Conservation (phyloP, 2,888 invertebrate genomes). For the Cybosia mesomella region DNA sequence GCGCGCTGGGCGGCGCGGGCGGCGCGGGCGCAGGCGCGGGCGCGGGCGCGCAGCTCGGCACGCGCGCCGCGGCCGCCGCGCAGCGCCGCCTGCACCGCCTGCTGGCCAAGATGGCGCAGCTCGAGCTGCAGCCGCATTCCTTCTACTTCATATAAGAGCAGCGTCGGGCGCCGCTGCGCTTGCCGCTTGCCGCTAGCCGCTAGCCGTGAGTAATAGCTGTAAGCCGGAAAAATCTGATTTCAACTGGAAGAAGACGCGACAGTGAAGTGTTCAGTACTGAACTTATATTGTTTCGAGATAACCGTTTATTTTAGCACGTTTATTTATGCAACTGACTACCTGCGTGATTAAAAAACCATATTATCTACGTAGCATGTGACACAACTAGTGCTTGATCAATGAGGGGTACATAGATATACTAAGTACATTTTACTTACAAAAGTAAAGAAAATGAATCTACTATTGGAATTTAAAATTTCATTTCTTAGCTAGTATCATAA, state of each 20-base stretch:
- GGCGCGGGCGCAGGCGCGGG: slow-evolving; percentile 66
- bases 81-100: slow-evolving; percentile 95
- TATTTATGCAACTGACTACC: not conserved
- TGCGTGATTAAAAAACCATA: too few relatives aligned
- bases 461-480: too few relatives aligned
- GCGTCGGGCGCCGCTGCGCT: not conserved
- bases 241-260: not conserved
- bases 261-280: too few relatives aligned
- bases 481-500: too few relatives aligned
- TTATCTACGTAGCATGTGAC: too few relatives aligned
- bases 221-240: not conserved
- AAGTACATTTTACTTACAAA: too few relatives aligned
- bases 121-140: slow-evolving; percentile 89
- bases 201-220: not conserved
- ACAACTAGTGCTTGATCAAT: too few relatives aligned
- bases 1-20: slow-evolving; percentile 37
- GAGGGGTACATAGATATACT: too few relatives aligned
- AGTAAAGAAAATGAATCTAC: too few relatives aligned
- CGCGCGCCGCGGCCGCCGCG: slow-evolving; percentile 76
- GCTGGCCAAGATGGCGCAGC: slow-evolving; percentile 99
- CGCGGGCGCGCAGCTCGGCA: slow-evolving; percentile 87
- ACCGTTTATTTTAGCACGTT: not conserved
- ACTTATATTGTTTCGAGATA: too few relatives aligned
- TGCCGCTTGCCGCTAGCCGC: not conserved
- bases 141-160: slow-evolving; percentile 75